phyloP scores from a whole-genome alignment of 2,888 invertebrate genomes.

The Busseola fusca region DNA sequence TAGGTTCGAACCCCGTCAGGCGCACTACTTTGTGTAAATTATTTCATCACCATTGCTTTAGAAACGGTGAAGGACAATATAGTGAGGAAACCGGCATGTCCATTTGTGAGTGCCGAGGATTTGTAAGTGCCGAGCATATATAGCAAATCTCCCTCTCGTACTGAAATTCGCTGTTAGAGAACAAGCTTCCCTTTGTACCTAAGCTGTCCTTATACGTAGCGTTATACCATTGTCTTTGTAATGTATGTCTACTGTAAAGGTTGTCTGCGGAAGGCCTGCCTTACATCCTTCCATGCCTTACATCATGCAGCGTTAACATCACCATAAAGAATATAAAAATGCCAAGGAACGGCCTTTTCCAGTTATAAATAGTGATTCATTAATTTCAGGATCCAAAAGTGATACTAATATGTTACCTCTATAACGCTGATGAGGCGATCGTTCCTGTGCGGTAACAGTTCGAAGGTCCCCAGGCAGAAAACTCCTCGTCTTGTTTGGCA shows the following conservation, averaged over 20 bases:
- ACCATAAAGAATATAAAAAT: background rate
- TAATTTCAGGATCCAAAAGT: background rate
- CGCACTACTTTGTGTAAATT: too few species aligned
- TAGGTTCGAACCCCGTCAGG: too few species aligned
- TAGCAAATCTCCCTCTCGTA: background rate
- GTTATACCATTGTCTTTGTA: background rate
- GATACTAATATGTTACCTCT: constrained; percentile 54
- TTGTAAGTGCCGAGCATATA: too few species aligned
- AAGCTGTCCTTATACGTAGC: background rate
- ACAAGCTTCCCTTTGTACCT: background rate
- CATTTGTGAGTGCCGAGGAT: too few species aligned
- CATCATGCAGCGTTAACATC: background rate
- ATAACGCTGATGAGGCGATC: constrained; percentile 52
- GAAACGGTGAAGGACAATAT: too few species aligned
- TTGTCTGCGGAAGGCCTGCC: background rate
- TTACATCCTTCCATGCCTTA: too few species aligned
- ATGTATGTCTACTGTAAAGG: background rate
- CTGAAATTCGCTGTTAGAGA: background rate
- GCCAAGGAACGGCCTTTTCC: background rate
- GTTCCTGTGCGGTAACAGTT: constrained; percentile 63
- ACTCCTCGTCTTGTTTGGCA: constrained; percentile 68
- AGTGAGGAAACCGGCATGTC: too few species aligned
- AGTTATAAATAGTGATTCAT: background rate
- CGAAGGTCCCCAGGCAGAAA: constrained; percentile 77
- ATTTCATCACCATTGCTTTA: too few species aligned